A percentile compares a stretch with the other conserved stretches of the same genome.
Conservation (phyloP, 1,140 invertebrate species). For the Thaumetopoea pityocampa region DNA sequence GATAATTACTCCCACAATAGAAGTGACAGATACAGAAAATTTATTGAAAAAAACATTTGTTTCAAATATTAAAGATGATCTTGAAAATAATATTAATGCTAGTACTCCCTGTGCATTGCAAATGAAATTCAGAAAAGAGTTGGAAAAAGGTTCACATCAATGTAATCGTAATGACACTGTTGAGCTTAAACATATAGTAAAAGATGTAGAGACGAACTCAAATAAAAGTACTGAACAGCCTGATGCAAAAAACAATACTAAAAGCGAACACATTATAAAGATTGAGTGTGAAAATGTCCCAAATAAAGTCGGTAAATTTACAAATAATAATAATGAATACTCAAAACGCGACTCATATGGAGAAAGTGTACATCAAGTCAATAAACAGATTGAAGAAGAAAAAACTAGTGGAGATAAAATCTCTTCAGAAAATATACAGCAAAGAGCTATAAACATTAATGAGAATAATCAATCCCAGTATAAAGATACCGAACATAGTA, state of each 20-base stretch:
- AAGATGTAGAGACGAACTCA: not conserved
- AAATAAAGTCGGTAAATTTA: no score
- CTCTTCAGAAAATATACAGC: conserved; percentile 5
- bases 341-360: no score
- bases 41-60: conserved; percentile 52
- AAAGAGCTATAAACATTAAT: no score
- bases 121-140: not conserved
- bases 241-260: not conserved
- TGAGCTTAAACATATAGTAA: conserved; percentile 6
- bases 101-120: not conserved
- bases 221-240: not conserved
- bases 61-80: conserved; percentile 15
- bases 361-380: no score
- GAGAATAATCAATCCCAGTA: no score
- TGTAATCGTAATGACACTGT: not conserved
- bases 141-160: not conserved
- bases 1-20: conserved; percentile 70
- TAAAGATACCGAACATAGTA: no score
- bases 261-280: not conserved
- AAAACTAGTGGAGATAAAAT: not conserved
- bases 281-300: not conserved
- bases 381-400: no score
- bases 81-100: conserved; percentile 12
- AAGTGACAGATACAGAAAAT: conserved; percentile 63
- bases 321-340: no score